Percentiles rank a stretch among this genome's conserved stretches.
Conservation (phyloP, 2,797 vertebrate genomes). For the Manis javanica region DNA sequence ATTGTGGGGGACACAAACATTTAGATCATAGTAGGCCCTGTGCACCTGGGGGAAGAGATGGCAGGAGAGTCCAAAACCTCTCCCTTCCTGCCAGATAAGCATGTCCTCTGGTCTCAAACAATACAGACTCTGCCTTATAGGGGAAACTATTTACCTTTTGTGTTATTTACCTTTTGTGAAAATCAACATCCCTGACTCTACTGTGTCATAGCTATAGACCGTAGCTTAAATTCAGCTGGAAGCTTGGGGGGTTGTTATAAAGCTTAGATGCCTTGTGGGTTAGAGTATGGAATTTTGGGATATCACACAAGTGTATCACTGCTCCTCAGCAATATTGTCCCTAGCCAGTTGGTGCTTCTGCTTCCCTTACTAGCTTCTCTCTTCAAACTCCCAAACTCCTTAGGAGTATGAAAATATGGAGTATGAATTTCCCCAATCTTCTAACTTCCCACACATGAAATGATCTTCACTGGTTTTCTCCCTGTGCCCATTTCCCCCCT, state of each 20-base stretch:
- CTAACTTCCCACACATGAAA: background rate
- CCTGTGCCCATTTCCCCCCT: rapidly evolving
- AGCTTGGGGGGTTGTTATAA: background rate
- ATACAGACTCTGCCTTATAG: background rate
- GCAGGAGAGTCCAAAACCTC: background rate
- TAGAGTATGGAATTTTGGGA: background rate
- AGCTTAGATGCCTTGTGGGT: background rate
- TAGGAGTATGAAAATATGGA: background rate
- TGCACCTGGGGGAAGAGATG: background rate
- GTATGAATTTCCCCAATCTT: background rate
- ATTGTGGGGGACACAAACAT: background rate
- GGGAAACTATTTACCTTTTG: background rate
- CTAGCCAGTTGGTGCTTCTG: background rate
- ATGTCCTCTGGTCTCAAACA: background rate
- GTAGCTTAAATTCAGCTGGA: background rate
- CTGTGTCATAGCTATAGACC: background rate
- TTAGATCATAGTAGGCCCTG: background rate
- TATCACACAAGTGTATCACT: background rate
- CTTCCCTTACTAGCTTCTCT: background rate
- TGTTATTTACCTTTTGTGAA: background rate
- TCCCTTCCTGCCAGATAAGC: background rate
- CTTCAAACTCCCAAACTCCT: background rate
- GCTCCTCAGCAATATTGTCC: background rate
- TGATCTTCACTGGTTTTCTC: background rate
- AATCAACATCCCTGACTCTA: background rate